phyloP scores from a whole-genome alignment of 2,888 invertebrate species.

The Oscheius sp. region DNA sequence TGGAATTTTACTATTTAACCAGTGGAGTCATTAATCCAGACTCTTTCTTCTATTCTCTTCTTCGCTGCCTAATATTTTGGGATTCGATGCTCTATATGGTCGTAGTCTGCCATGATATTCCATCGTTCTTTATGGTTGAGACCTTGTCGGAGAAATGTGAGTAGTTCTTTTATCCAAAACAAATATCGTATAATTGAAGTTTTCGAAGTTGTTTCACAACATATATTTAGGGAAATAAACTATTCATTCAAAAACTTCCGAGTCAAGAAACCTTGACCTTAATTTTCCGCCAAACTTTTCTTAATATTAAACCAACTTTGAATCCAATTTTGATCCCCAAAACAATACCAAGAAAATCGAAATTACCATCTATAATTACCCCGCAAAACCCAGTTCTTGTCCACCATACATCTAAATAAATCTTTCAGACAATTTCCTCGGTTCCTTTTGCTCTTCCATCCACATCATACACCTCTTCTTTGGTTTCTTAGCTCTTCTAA shows the following conservation, averaged over 20 bases:
- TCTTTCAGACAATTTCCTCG: conserved; percentile 9
- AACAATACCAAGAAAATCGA: too few species aligned
- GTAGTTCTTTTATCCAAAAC: not conserved
- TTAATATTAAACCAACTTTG: too few species aligned
- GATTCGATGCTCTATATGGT: not conserved
- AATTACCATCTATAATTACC: too few species aligned
- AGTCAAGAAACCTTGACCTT: too few species aligned
- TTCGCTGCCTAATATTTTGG: not conserved
- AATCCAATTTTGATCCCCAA: too few species aligned
- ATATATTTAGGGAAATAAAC: too few species aligned
- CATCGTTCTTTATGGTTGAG: not conserved
- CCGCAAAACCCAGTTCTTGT: too few species aligned
- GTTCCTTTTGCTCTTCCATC: not conserved
- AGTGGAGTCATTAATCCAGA: not conserved
- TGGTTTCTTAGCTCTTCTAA: not conserved
- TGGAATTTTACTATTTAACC: conserved; percentile 7
- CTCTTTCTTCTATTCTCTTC: not conserved
- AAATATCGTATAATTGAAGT: too few species aligned
- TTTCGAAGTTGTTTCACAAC: too few species aligned
- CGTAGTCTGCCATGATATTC: conserved; percentile 9
- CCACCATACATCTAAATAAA: too few species aligned
- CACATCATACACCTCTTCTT: conserved; percentile 11
- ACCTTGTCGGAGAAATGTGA: not conserved
- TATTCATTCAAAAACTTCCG: too few species aligned
- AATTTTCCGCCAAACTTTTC: too few species aligned